These are phyloP conservation scores for Mormyrus iriodes DNA, from an alignment of 2,113 vertebrate species.

Conservation along the genomic window DNA sequence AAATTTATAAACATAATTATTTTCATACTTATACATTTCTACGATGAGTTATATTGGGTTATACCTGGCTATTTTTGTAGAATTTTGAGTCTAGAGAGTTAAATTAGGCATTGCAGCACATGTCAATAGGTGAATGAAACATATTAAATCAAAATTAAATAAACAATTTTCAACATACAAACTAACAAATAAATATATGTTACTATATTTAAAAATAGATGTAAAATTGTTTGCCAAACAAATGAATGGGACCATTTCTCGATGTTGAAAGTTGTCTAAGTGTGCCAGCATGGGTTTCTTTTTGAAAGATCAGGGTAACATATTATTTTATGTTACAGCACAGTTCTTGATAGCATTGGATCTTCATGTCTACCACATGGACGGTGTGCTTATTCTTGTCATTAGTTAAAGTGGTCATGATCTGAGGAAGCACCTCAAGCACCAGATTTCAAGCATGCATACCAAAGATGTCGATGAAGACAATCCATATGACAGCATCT, in stretches of 20 bases:
- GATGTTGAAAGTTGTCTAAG: neutral
- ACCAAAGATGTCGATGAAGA: neutral
- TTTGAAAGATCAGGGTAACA: neutral
- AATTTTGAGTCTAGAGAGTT: neutral
- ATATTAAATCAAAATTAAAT: neutral
- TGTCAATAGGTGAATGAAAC: neutral
- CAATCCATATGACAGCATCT: neutral
- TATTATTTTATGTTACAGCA: neutral
- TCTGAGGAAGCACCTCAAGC: neutral
- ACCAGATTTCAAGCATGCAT: neutral
- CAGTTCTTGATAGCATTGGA: neutral
- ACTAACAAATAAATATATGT: neutral
- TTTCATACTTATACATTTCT: neutral
- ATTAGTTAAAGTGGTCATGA: neutral
- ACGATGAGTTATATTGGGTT: neutral
- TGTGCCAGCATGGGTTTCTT: neutral
- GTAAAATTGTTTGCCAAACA: neutral
- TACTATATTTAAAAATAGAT: neutral
- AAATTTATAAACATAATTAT: neutral
- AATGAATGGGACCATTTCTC: neutral
- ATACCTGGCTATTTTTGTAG: neutral
- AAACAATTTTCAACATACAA: neutral
- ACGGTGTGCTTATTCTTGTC: neutral
- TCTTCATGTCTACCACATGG: neutral
- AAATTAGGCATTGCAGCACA: neutral